Evolutionary conservation across 2,888 invertebrate genomes (phyloP).

Genomic region (Drosophila neonasuta): DNA sequence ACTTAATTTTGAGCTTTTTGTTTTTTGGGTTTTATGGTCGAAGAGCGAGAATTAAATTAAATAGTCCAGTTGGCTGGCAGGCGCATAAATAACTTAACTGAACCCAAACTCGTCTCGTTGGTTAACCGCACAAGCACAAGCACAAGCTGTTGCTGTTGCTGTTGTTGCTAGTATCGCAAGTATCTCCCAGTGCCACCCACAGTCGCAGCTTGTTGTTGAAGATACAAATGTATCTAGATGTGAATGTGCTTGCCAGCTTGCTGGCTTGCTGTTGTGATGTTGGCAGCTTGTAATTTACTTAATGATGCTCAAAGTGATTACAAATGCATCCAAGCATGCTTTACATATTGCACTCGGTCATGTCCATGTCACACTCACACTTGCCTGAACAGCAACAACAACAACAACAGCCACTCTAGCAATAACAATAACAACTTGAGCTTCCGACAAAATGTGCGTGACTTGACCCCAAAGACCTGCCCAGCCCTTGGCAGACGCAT

Average conservation of each 20-base stretch:
- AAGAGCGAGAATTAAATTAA: conserved; percentile 52
- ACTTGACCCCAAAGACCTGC: conserved; percentile 48
- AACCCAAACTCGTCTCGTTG: conserved; percentile 25
- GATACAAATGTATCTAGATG: conserved; percentile 59
- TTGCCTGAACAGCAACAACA: conserved; percentile 21
- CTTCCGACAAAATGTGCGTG: conserved; percentile 39
- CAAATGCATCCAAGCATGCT: conserved; percentile 60
- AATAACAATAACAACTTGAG: conserved; percentile 26
- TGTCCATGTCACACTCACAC: conserved; percentile 58
- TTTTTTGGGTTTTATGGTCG: conserved; percentile 30
- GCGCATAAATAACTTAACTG: conserved; percentile 53
- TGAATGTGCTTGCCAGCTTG: conserved; percentile 45
- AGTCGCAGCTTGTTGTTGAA: conserved; percentile 15
- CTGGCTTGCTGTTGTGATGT: conserved; percentile 59
- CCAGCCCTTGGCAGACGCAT: conserved; percentile 47
- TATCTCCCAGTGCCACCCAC: conserved; percentile 1
- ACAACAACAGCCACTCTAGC: neutral
- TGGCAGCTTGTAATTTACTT: conserved; percentile 65
- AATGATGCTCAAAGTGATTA: conserved; percentile 66
- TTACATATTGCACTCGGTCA: conserved; percentile 59
- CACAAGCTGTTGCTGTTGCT: neutral
- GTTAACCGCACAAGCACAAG: conserved; percentile 40
- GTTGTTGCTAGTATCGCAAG: neutral
- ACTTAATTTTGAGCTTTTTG: conserved; percentile 44
- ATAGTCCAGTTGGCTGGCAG: conserved; percentile 35